Evolutionary conservation across 1,140 invertebrate genomes (phyloP), one percentile per base, ranked within the genome.

Genomic region (Drosophila sulfurigaster): DNA sequence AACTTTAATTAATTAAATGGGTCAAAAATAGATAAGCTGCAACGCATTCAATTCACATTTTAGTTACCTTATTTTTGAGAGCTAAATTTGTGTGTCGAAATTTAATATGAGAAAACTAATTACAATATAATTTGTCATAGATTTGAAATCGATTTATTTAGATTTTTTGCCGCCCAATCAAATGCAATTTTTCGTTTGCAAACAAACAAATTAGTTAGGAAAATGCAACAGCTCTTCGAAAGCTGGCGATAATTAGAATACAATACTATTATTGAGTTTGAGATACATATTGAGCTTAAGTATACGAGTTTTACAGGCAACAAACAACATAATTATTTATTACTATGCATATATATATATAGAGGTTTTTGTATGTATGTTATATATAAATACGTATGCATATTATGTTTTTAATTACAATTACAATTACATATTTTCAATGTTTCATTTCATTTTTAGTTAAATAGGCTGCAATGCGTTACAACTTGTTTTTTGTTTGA

Each of bases 301-400:
- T 71, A 20, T 15, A 63, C 41, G 58, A 32, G n/a, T 49, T 52
- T 72, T 88, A 81, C 75, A 81, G 78, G 80, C 85, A 88, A 88
- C 83, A 81, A 89, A 89, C 80, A 83, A 77, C 78, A 74, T 58
- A 82, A 70, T 82, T 74, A 75, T 57, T 64, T 45, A 60, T 70
- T 67, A 59, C 43, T 60, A n/a, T 58, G 16, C 43, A 6, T 63
- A 63, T 51, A 57, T 15, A 56, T 57, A 38, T 70, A 56, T 52
- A 35, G 20, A 25, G 20, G 20, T 25, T 25, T 25, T 25, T 25
- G 3, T 46, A 20, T 28, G 6, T 52, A 10, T 64, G 41, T 13
- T 64, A 46, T 52, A 16, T 30, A 28, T 48, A 41, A 56, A 46
- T 56, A 46, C 20, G 15, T 65, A 41, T 72, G 15, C 25, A 35